phyloP scores from a whole-genome alignment of 2,113 vertebrate genomes.

The Nipponia nippon region DNA sequence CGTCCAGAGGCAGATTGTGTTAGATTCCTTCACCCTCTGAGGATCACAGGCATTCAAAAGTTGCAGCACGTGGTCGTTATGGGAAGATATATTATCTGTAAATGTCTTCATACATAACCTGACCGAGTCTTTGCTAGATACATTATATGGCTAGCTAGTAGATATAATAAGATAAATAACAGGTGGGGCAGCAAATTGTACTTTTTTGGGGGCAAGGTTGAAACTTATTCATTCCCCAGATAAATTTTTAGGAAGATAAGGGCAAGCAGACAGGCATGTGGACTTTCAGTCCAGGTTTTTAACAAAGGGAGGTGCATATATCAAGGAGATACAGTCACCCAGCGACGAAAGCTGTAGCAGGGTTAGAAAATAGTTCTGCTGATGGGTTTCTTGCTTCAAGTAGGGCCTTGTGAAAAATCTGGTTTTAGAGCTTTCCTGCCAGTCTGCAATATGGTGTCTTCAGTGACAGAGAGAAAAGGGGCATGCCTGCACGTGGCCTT shows the following conservation, averaged over 20 bases:
- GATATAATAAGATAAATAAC: background rate
- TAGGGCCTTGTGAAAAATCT: background rate
- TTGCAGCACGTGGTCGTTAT: background rate
- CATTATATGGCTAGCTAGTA: background rate
- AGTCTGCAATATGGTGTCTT: background rate
- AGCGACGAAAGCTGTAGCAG: background rate
- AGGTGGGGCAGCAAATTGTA: too few species aligned
- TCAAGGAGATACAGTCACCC: accelerated
- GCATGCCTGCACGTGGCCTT: accelerated
- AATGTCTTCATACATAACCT: background rate
- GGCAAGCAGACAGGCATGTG: background rate
- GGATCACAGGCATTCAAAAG: background rate
- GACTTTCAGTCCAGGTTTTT: background rate
- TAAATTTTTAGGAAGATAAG: background rate
- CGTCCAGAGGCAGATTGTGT: background rate
- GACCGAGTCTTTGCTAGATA: background rate
- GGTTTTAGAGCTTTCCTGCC: background rate
- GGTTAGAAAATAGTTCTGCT: background rate
- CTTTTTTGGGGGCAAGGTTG: background rate
- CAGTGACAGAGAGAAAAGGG: background rate
- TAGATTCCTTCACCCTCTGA: background rate
- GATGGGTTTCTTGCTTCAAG: background rate
- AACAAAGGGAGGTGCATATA: accelerated
- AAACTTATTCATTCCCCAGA: background rate
- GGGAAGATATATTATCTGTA: background rate